Evolutionary conservation across 2,888 invertebrate genomes (phyloP).

Genomic region (Andrena dorsata): DNA sequence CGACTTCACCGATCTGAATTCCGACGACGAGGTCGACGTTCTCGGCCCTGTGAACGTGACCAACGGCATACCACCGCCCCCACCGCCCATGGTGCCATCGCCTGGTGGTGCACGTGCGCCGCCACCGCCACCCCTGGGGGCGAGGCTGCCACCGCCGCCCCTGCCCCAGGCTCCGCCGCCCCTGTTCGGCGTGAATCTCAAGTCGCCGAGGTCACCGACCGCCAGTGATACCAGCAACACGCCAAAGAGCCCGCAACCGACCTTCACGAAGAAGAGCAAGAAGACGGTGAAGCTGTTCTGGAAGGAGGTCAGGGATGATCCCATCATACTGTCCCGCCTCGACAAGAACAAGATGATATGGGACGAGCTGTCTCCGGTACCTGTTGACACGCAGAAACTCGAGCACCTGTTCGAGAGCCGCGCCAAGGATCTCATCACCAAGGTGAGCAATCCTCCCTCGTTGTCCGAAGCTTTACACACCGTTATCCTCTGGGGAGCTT

Average conservation of each 20-base stretch:
- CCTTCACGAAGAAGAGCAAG: slow-evolving; percentile 92
- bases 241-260: slow-evolving; percentile 79
- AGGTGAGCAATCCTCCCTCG: slow-evolving; percentile 88
- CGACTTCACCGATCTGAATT: slow-evolving; percentile 97
- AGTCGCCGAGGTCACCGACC: slow-evolving; percentile 68
- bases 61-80: slow-evolving; percentile 91
- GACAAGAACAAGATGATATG: slow-evolving; percentile 90
- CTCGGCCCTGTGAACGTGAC: slow-evolving; percentile 89
- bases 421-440: slow-evolving; percentile 97
- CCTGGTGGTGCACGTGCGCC: slow-evolving; percentile 84
- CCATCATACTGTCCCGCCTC: slow-evolving; percentile 87
- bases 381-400: slow-evolving; percentile 95
- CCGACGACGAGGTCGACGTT: slow-evolving; percentile 94
- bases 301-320: slow-evolving; percentile 96
- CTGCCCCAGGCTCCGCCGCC: slow-evolving; percentile 84
- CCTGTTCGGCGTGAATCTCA: slow-evolving; percentile 82
- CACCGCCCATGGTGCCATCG: slow-evolving; percentile 91
- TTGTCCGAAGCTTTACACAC: neutral
- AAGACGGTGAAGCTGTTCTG: slow-evolving; percentile 99
- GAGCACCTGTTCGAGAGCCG: slow-evolving; percentile 99
- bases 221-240: slow-evolving; percentile 69
- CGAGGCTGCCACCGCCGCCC: slow-evolving; percentile 85
- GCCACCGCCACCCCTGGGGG: slow-evolving; percentile 85
- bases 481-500: slow-evolving; percentile 11
- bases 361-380: slow-evolving; percentile 94